These are phyloP conservation scores for Drosophila subobscura DNA, from an alignment of 1,140 invertebrate species.

Conservation along the genomic window DNA sequence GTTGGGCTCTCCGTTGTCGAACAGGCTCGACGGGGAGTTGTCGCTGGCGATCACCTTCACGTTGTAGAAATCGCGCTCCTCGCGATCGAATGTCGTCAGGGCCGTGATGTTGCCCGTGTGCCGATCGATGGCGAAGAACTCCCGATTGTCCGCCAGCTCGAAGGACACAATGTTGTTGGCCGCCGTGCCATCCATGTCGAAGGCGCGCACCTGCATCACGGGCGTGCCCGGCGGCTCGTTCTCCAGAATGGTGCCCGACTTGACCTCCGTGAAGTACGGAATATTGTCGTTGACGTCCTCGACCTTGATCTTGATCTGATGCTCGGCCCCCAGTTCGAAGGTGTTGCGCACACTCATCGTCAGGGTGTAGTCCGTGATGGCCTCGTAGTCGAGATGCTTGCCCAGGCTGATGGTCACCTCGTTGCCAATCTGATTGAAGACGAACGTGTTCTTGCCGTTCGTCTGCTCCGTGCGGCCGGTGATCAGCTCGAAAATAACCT, in stretches of 20 bases:
- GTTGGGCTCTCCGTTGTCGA: constrained; percentile 87
- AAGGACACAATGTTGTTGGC: constrained; percentile 92
- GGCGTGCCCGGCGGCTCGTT: constrained; percentile 91
- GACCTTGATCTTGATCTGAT: constrained; percentile 89
- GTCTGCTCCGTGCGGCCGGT: constrained; percentile 92
- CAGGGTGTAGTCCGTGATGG: constrained; percentile 91
- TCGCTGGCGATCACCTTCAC: constrained; percentile 93
- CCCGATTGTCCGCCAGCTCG: constrained; percentile 87
- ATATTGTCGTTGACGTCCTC: constrained; percentile 95
- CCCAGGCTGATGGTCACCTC: constrained; percentile 89
- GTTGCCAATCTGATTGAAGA: constrained; percentile 87
- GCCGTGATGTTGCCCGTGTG: constrained; percentile 94
- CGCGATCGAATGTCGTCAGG: constrained; percentile 90
- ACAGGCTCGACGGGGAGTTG: constrained; percentile 92
- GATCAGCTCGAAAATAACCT: constrained; percentile 91
- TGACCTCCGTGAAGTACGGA: constrained; percentile 91
- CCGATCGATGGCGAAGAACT: constrained; percentile 91
- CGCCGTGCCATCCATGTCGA: constrained; percentile 93
- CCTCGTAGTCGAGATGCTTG: constrained; percentile 91
- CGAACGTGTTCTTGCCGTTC: constrained; percentile 91
- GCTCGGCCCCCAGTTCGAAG: constrained; percentile 90
- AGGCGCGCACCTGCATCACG: constrained; percentile 93
- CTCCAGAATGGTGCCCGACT: constrained; percentile 91
- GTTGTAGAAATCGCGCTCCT: constrained; percentile 90
- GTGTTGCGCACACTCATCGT: constrained; percentile 93